Base-by-base conservation (phyloP, 2,113 vertebrate species). In the Gymnorhina tibicen region DNA sequence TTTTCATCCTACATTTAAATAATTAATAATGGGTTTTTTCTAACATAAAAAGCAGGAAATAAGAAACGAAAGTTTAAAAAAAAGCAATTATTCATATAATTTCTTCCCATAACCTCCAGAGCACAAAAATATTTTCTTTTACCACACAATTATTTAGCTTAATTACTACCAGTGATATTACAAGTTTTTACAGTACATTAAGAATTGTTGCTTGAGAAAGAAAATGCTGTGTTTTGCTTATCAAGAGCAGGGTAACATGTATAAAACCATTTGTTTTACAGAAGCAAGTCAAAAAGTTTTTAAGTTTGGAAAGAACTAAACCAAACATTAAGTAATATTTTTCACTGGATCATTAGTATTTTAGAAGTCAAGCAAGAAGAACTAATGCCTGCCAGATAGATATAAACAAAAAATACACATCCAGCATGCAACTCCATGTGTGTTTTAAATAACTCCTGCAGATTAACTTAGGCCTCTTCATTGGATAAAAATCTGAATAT, bases 391-490 rank as follows among this genome's bases (percentile, higher is more conserved):
- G 14, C 10, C 11, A 63, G 50, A 13, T 3, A 91, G 35, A 22
- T 27, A 41, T 1, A 26, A 52, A 60, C 5, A 47, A 62, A 87
- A 60, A 67, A 14, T 24, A 63, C 13, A 35, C 33, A 56, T 37
- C 16, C 33, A 74, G 4, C 8, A 12, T 46, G 14, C 16, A 86
- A 12, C 12, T 50, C 30, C 55, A 8, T 21, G 12, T 0, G 0
- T 63, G 12, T 74, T 81, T 58, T 64, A 64, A 82, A 70, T 79
- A 66, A 77, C 8, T 4, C 6, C 2, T 35, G 30, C 11, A 2
- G 56, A 70, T 55, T 68, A 78, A 91, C 5, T n/a, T 59, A 53
- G 16, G 8, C 13, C 7, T 59, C 35, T 72, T 85, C 9, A 19
- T 8, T 75, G 24, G 15, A 50, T 52, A 33, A 84, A 91, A 81